Conservation (phyloP, 1,140 invertebrate genomes). For the Megalopta genalis region DNA sequence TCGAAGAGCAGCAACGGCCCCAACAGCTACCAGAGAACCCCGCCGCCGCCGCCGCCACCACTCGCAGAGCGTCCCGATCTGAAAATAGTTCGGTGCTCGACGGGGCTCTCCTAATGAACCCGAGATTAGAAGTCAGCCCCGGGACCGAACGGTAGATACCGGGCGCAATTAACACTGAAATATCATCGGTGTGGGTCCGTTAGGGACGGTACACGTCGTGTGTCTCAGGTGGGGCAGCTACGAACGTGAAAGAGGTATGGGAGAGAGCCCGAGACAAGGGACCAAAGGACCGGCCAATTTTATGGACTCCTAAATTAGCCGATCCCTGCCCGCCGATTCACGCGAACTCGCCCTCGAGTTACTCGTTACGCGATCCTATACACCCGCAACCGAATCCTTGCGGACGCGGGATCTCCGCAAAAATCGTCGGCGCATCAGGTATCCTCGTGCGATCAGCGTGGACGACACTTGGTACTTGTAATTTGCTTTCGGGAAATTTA, state of each 20-base stretch:
- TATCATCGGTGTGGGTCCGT: constrained; percentile 72
- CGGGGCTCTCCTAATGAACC: constrained; percentile 72
- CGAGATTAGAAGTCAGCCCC: constrained; percentile 73
- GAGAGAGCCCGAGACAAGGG: constrained; percentile 53
- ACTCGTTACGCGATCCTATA: constrained; percentile 29
- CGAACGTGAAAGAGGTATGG: constrained; percentile 49
- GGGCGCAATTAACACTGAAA: constrained; percentile 76
- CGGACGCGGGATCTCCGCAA: background rate
- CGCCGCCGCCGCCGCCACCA: constrained; percentile 26
- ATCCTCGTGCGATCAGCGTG: too few species aligned
- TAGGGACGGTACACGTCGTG: constrained; percentile 58
- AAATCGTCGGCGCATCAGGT: background rate
- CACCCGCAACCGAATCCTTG: background rate
- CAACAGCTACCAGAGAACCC: too few species aligned
- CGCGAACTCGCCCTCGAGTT: constrained; percentile 27
- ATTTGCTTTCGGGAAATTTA: too few species aligned
- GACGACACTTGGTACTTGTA: too few species aligned
- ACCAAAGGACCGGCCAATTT: constrained; percentile 63
- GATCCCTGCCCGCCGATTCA: constrained; percentile 47
- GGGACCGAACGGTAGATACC: constrained; percentile 69
- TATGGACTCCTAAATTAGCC: constrained; percentile 69
- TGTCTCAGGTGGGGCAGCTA: constrained; percentile 52
- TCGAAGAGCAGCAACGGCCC: too few species aligned
- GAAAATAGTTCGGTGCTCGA: constrained; percentile 68
- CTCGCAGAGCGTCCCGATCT: constrained; percentile 62